Evolutionary conservation across 2,888 invertebrate genomes (phyloP).

Genomic region (Andrena marginata): DNA sequence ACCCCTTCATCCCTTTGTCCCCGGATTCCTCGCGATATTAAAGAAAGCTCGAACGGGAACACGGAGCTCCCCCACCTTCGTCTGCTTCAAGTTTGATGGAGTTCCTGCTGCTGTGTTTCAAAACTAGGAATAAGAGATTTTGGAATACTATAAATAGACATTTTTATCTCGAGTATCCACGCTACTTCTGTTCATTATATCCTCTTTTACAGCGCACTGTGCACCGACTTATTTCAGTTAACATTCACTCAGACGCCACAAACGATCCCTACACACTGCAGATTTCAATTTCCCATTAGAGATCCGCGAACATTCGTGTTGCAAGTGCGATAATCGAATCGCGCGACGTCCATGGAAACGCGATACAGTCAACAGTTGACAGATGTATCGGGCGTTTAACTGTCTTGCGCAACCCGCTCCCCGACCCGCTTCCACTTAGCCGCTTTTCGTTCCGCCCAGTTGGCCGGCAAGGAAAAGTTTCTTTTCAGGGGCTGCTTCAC

Average conservation of each 20-base stretch:
- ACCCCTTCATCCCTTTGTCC: slow-evolving; percentile 19
- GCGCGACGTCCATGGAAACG: slow-evolving; percentile 32
- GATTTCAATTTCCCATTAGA: slow-evolving; percentile 41
- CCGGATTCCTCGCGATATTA: slow-evolving; percentile 24
- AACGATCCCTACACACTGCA: not conserved
- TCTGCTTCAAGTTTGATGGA: too few species aligned
- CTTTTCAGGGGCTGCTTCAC: slow-evolving; percentile 35
- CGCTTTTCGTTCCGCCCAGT: slow-evolving; percentile 42
- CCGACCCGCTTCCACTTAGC: slow-evolving; percentile 17
- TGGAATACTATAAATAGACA: too few species aligned
- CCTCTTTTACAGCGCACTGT: too few species aligned
- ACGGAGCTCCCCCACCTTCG: not conserved
- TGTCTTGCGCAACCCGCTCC: slow-evolving; percentile 35
- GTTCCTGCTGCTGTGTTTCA: too few species aligned
- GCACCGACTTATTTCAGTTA: too few species aligned
- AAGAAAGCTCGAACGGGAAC: not conserved
- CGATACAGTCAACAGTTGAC: slow-evolving; percentile 45
- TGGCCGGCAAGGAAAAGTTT: slow-evolving; percentile 46
- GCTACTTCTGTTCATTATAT: too few species aligned
- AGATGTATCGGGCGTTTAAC: slow-evolving; percentile 52
- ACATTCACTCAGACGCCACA: not conserved
- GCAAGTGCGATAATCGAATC: slow-evolving; percentile 26
- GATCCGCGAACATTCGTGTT: slow-evolving; percentile 22
- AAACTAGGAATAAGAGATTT: too few species aligned
- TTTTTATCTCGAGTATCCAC: too few species aligned